Percentiles rank a stretch among this genome's conserved stretches.
Evolutionary conservation across 2,797 vertebrate genomes (phyloP).

Genomic region (Mionectes olivaceus): DNA sequence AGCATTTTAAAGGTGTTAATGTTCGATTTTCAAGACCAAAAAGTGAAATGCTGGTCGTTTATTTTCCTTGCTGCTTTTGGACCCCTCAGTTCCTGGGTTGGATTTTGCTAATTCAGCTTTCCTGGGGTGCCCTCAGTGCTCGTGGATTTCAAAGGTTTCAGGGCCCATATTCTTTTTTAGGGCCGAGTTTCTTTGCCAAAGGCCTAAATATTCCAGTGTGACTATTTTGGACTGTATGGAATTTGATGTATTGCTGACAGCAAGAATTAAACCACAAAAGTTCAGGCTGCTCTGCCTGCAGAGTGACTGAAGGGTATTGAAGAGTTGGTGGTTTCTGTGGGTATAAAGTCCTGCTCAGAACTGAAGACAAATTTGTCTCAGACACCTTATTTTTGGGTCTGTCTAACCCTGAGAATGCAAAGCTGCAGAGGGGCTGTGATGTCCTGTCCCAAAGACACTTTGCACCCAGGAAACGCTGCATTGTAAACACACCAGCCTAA

Average conservation of each 20-base stretch:
- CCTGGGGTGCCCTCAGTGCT: background rate
- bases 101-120: background rate
- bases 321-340: background rate
- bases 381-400: background rate
- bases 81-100: background rate
- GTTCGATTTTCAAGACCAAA: background rate
- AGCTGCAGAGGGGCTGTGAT: background rate
- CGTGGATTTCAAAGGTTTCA: background rate
- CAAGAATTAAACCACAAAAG: background rate
- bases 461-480: background rate
- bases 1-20: background rate
- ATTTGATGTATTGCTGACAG: background rate
- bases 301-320: background rate
- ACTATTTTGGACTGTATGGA: background rate
- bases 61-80: background rate
- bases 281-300: background rate
- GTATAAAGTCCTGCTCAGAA: background rate
- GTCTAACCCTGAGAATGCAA: background rate
- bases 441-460: background rate
- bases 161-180: background rate
- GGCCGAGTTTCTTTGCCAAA: background rate
- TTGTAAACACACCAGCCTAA: background rate
- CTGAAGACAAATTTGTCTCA: background rate
- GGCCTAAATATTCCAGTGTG: background rate
- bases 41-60: background rate